Evolutionary conservation across 2,888 invertebrate species (phyloP).

Genomic region (Aelia acuminata): DNA sequence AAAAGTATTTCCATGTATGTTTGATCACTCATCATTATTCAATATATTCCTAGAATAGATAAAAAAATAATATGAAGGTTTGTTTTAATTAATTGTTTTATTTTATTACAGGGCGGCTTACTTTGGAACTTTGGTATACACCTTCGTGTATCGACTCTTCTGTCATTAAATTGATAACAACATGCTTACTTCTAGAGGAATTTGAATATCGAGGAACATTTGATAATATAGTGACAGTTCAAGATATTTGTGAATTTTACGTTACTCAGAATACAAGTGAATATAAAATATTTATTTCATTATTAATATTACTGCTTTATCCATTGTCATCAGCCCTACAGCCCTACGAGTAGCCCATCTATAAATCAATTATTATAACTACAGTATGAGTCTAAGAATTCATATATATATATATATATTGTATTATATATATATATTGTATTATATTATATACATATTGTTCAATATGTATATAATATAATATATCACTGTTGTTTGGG

Average conservation of each 20-base stretch:
- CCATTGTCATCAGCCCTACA: not conserved
- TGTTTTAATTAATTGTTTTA: not conserved
- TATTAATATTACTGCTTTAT: not conserved
- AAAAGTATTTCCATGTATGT: not conserved
- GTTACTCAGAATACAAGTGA: not conserved
- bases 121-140: slow-evolving; percentile 42
- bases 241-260: slow-evolving; percentile 49
- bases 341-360: too few species aligned
- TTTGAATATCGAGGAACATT: slow-evolving; percentile 48
- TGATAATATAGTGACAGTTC: slow-evolving; percentile 39
- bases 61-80: not conserved
- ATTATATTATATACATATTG: too few species aligned
- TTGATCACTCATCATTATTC: too few species aligned
- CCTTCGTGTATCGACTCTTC: slow-evolving; percentile 23
- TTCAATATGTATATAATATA: too few species aligned
- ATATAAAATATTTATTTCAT: not conserved
- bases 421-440: too few species aligned
- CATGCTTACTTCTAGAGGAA: slow-evolving; percentile 22
- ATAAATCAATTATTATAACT: too few species aligned
- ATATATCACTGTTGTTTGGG: too few species aligned
- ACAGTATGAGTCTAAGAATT: too few species aligned
- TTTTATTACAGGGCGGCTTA: slow-evolving; percentile 49
- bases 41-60: not conserved
- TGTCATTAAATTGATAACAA: slow-evolving; percentile 7
- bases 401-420: too few species aligned